phyloP scores from a whole-genome alignment of 2,888 invertebrate species.

The Dynastes grantii region DNA sequence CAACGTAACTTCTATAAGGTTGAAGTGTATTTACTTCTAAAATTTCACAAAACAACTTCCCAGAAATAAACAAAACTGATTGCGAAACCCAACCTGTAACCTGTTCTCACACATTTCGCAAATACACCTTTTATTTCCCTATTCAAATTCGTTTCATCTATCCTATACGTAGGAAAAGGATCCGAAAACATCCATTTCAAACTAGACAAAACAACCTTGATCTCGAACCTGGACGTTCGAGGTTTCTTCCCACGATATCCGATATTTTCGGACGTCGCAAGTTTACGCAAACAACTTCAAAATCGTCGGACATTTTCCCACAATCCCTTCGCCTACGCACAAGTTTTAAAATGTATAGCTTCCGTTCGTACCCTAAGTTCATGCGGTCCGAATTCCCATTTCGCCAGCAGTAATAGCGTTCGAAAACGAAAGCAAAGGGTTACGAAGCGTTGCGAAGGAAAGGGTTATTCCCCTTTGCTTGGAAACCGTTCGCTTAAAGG shows the following conservation, averaged over 20 bases:
- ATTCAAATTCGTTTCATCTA: background rate
- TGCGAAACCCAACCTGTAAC: background rate
- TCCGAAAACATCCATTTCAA: constrained; percentile 8
- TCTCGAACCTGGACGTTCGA: background rate
- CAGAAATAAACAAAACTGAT: background rate
- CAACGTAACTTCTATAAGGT: too few species aligned
- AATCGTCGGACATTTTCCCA: constrained; percentile 15
- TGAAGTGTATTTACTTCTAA: too few species aligned
- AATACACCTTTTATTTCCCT: background rate
- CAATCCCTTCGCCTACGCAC: background rate
- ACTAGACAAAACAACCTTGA: too few species aligned
- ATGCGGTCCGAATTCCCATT: too few species aligned
- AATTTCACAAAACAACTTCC: too few species aligned
- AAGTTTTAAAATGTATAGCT: too few species aligned
- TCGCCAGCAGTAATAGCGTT: too few species aligned
- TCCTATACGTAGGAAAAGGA: background rate
- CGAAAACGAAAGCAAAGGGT: too few species aligned
- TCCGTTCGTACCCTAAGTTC: too few species aligned
- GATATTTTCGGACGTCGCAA: constrained; percentile 19
- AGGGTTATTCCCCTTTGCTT: constrained; percentile 14
- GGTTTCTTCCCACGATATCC: constrained; percentile 33
- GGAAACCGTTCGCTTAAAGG: constrained; percentile 49
- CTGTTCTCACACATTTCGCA: too few species aligned
- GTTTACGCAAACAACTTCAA: constrained; percentile 25
- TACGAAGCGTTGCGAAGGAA: constrained; percentile 50